phyloP scores from a whole-genome alignment of 2,888 invertebrate genomes.

The Autographa pulchrina region DNA sequence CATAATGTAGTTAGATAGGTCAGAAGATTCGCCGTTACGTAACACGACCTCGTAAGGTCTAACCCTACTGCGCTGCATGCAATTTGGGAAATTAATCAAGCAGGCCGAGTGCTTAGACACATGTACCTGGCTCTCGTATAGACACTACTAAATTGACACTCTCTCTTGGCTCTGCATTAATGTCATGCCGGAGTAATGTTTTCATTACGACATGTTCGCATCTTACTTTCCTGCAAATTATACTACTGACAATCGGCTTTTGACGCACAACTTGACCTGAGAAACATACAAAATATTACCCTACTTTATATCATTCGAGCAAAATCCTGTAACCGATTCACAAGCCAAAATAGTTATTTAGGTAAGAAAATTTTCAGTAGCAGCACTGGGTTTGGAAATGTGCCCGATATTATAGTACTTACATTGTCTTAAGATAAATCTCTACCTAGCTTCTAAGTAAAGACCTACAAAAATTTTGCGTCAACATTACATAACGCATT shows the following conservation, averaged over 20 bases:
- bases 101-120: background rate
- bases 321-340: background rate
- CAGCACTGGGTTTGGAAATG: slow-evolving; percentile 2
- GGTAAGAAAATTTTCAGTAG: slow-evolving; percentile 1
- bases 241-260: background rate
- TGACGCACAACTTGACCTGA: background rate
- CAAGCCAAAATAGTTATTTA: background rate
- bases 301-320: background rate
- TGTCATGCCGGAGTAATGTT: background rate
- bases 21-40: slow-evolving; percentile 16
- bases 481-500: background rate
- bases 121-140: background rate
- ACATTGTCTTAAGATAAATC: background rate
- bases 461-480: background rate
- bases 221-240: background rate
- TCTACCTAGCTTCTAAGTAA: background rate
- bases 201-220: background rate
- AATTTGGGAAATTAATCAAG: slow-evolving; percentile 32
- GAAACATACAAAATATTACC: background rate
- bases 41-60: slow-evolving; percentile 8
- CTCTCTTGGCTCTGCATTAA: background rate
- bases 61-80: slow-evolving; percentile 17
- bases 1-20: slow-evolving; percentile 12
- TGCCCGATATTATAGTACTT: slow-evolving; percentile 1
- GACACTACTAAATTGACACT: background rate